phyloP scores from a whole-genome alignment of 2,888 invertebrate species.

The Theodoxus fluviatilis region DNA sequence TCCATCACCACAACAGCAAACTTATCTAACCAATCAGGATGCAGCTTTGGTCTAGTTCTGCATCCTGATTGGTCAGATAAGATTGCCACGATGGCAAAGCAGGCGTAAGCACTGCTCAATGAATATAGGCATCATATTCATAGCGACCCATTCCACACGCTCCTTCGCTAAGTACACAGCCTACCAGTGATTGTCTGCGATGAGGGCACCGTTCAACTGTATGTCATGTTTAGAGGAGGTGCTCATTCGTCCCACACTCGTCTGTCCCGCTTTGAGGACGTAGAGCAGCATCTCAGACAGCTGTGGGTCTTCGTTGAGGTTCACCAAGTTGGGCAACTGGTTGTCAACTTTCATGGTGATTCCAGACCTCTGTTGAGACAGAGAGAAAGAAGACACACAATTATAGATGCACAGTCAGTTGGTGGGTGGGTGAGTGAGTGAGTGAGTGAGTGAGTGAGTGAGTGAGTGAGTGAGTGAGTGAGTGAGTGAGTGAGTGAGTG shows the following conservation, averaged over 20 bases:
- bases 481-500: no score
- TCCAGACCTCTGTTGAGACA: conserved; percentile 65
- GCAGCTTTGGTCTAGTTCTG: no score
- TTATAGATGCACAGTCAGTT: not conserved
- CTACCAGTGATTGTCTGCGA: conserved; percentile 73
- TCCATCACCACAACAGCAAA: no score
- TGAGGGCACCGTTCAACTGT: conserved; percentile 72
- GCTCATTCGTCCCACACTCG: conserved; percentile 66
- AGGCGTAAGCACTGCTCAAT: no score
- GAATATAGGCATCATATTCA: not conserved
- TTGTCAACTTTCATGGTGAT: conserved; percentile 68
- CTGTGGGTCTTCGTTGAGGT: conserved; percentile 74
- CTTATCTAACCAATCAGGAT: no score
- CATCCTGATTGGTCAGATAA: no score
- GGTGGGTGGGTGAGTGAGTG: no score
- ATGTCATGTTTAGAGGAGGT: conserved; percentile 69
- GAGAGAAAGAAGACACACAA: not conserved
- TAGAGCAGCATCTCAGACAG: conserved; percentile 71
- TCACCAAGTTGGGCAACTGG: conserved; percentile 71
- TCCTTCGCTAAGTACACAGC: conserved; percentile 35
- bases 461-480: no score
- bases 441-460: no score
- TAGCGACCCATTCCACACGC: no score
- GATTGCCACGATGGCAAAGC: no score
- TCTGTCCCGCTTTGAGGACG: conserved; percentile 68